Evolutionary conservation across 2,113 vertebrate genomes (phyloP), one percentile per base, ranked within the genome.

Genomic region (Poeciliopsis occidentalis): DNA sequence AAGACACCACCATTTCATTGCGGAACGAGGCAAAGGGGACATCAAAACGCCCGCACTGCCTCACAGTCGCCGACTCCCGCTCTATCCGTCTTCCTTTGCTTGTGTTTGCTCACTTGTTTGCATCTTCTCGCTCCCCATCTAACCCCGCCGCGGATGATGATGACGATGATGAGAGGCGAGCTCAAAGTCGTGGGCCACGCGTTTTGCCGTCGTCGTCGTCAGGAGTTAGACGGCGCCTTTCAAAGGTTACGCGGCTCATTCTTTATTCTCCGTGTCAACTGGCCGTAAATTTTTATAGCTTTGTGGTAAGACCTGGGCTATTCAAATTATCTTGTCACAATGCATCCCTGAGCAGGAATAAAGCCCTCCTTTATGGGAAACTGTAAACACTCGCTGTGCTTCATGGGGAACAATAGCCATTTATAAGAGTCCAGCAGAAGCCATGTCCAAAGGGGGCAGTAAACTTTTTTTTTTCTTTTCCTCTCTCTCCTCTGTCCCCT

Each of bases 241-340:
- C 84, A 74, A 84, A 87, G 88, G 89, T 90, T 90, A 81, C 85
- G 51, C 68, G 78, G 78, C 89, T 93, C 91, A 92, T 94, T 94
- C 90, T 90, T 93, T 91, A 93, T 93, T 93, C 93, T 87, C 90
- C 79, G 82, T 90, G 90, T 94, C 93, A 93, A 93, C 88, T 85
- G 85, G 86, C 90, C 69, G 87, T 95, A 95, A 95, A 95, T 92
- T 93, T 95, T 95, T 95, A 95, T 83, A 69, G 88, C 90, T 91
- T 85, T 88, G 89, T 89, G 87, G 88, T 86, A 92, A 94, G 93
- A 93, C 91, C 90, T 86, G 86, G 13, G 87, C 93, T 93, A 94
- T 94, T 94, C 92, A 93, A 94, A 94, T 94, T 76, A 94, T 93
- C 93, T 88, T 91, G 92, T 94, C 93, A 93, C 92, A 90, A 93